phyloP scores from a whole-genome alignment of 2,888 invertebrate species.

The Latrodectus hesperus region DNA sequence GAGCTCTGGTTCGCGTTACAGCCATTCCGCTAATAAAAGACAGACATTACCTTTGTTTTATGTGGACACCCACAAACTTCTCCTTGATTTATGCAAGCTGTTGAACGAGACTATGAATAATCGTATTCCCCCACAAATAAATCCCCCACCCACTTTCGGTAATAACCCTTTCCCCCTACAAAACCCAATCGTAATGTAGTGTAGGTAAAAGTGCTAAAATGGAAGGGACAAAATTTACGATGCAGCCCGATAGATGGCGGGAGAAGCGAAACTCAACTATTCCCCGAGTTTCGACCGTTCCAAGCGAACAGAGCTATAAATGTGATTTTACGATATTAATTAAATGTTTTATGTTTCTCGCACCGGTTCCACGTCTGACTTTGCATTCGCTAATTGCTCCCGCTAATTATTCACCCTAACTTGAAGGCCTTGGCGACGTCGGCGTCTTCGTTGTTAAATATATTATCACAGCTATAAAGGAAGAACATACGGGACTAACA shows the following conservation, averaged over 20 bases:
- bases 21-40: conserved; percentile 61
- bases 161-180: conserved; percentile 43
- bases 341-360: conserved; percentile 68
- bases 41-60: conserved; percentile 67
- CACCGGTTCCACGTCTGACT: conserved; percentile 60
- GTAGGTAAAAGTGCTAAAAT: conserved; percentile 46
- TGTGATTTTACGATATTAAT: conserved; percentile 70
- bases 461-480: conserved; percentile 69
- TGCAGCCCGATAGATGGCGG: conserved; percentile 49
- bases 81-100: conserved; percentile 68
- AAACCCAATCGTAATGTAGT: conserved; percentile 52
- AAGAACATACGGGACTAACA: conserved; percentile 67
- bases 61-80: conserved; percentile 65
- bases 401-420: conserved; percentile 67
- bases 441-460: conserved; percentile 57
- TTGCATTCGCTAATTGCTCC: conserved; percentile 67
- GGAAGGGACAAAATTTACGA: conserved; percentile 52
- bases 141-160: conserved; percentile 11
- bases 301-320: conserved; percentile 65
- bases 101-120: conserved; percentile 68
- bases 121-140: conserved; percentile 28
- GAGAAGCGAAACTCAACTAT: conserved; percentile 30
- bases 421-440: conserved; percentile 25
- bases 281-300: conserved; percentile 65
- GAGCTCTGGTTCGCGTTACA: conserved; percentile 31